Evolutionary conservation across 2,888 invertebrate genomes (phyloP).

Genomic region (Archips xylosteana): DNA sequence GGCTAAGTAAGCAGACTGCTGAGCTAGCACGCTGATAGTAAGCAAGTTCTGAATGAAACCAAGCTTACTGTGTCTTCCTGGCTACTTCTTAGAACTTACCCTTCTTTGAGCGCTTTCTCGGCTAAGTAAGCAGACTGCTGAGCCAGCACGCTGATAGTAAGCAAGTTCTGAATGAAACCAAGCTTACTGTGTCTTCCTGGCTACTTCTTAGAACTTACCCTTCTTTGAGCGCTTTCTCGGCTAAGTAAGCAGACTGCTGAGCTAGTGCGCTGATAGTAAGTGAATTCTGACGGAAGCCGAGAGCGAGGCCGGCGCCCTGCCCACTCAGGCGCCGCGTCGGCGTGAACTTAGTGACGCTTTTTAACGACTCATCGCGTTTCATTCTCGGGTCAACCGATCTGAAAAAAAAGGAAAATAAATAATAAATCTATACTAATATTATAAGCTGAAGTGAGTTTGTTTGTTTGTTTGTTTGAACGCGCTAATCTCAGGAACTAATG

Average conservation of each 20-base stretch:
- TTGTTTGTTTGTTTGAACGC: too few relatives aligned
- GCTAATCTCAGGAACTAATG: too few relatives aligned
- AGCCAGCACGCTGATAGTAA: slow-evolving; percentile 32
- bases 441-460: too few relatives aligned
- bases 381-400: slow-evolving; percentile 76
- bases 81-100: slow-evolving; percentile 40
- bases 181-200: background rate
- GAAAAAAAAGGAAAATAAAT: slow-evolving; percentile 45
- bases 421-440: too few relatives aligned
- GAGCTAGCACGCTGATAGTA: too few relatives aligned
- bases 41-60: too few relatives aligned
- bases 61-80: too few relatives aligned
- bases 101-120: slow-evolving; percentile 9
- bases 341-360: slow-evolving; percentile 59
- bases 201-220: slow-evolving; percentile 4
- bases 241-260: slow-evolving; percentile 63
- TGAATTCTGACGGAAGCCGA: slow-evolving; percentile 71
- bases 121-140: slow-evolving; percentile 38
- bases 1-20: too few relatives aligned
- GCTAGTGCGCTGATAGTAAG: slow-evolving; percentile 72
- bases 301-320: slow-evolving; percentile 47
- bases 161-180: slow-evolving; percentile 22
- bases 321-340: slow-evolving; percentile 51
- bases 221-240: slow-evolving; percentile 54
- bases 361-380: slow-evolving; percentile 78